A percentile compares a stretch with the other conserved stretches of the same genome.
These are phyloP conservation scores for Eurois occulta DNA, from an alignment of 2,888 invertebrate species.

Conservation along the genomic window DNA sequence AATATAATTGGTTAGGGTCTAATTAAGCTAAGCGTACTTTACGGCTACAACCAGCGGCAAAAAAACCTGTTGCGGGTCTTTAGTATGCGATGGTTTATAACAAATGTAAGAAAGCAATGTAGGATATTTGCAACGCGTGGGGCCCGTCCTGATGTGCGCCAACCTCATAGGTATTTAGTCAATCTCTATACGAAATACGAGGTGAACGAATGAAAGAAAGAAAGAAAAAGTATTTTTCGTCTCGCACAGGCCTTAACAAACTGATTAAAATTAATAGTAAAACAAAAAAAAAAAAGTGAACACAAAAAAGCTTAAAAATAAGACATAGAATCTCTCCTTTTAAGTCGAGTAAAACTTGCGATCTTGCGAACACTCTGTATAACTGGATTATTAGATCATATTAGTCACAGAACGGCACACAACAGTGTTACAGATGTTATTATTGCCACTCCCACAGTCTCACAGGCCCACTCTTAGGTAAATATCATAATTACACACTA, in stretches of 20 bases:
- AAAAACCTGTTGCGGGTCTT: too few species aligned
- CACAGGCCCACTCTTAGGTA: constrained; percentile 45
- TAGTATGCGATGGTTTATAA: too few species aligned
- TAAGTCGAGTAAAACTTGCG: background rate
- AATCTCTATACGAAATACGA: background rate
- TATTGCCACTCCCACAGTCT: constrained; percentile 51
- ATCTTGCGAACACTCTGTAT: constrained; percentile 18
- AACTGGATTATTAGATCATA: constrained; percentile 48
- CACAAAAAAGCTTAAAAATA: too few species aligned
- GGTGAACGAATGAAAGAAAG: background rate
- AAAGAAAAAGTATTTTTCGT: too few species aligned
- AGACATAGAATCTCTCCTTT: too few species aligned
- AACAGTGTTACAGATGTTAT: constrained; percentile 49
- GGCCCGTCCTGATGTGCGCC: background rate
- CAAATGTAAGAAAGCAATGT: background rate
- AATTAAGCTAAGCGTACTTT: too few species aligned
- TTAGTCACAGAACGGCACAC: constrained; percentile 46
- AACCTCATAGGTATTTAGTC: background rate
- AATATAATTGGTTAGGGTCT: too few species aligned
- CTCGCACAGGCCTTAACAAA: too few species aligned
- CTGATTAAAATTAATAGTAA: too few species aligned
- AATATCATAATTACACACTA: constrained; percentile 58
- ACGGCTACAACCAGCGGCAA: too few species aligned
- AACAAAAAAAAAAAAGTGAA: too few species aligned
- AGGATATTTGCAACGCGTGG: background rate